Base-by-base conservation (phyloP, 2,888 invertebrate genomes). In the Hydraecia micacea region DNA sequence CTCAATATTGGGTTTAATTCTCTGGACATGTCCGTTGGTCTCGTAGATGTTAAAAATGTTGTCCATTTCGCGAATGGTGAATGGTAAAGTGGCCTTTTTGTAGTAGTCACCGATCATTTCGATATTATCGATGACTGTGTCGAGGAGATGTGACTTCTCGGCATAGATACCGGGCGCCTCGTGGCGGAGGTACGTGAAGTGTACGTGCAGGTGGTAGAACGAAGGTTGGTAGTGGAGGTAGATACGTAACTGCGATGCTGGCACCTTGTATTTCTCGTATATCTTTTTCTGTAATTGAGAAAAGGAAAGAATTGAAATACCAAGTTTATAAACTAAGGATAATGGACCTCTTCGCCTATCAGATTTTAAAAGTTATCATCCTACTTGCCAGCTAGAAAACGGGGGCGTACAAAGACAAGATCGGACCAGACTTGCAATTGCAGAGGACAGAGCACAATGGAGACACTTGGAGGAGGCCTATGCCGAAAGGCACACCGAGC, bases 171-270 rank as follows among this genome's bases (percentile, higher is more conserved):
- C 98, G 68, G 98, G 98, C 0, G 98, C 98, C 88, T 98, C 98
- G 95, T 98, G 98, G 68, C 97, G 97, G 5, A 99, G 93, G 78
- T 98, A 97, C 21, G 98, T 98, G 91, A 99, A 99, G 94, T 99
- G 99, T 0, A 99, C 97, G 93, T 99, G 99, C 0, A 99, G 97
- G 93, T 99, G 99, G 95, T 99, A 99, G 96, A 99, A 99, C 0
- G 99, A 99, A 0, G 99, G 99, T 91, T 99, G 99, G 95, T 99
- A 99, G 94, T 99, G 99, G 0, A 99, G 93, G 93, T 98, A 99
- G 82, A 98, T 97, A 42, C 99, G 97, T 46, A 99, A 94, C 91
- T 98, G 98, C 9, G 97, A 97, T 28, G 97, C 94, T 7, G 97
- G 95, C 1, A 99, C 89, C 25, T 97, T 97, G 95, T 98, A 99